A percentile compares a stretch with the other conserved stretches of the same genome.
Evolutionary conservation across 2,888 invertebrate species (phyloP).

Genomic region (Eupithecia subumbrata): DNA sequence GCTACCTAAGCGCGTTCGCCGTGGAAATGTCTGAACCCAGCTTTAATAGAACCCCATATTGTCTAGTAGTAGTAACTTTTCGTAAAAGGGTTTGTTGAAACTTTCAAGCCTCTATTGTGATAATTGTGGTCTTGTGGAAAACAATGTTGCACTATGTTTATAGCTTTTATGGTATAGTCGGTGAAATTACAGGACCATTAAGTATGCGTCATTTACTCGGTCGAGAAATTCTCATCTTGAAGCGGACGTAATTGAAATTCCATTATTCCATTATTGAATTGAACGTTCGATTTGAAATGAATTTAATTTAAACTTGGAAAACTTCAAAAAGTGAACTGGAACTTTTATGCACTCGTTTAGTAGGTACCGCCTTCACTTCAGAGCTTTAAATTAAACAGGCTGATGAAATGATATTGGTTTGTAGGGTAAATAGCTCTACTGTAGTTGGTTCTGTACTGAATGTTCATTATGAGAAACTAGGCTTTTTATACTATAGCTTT

Average conservation of each 20-base stretch:
- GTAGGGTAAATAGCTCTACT: no score
- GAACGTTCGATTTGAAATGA: neutral
- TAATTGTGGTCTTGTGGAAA: slow-evolving; percentile 3
- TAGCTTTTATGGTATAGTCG: slow-evolving; percentile 4
- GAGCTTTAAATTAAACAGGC: no score
- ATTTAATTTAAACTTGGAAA: neutral
- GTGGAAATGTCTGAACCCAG: no score
- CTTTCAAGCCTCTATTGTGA: neutral
- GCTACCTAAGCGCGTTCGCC: no score
- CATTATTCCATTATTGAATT: neutral
- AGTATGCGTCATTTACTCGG: neutral
- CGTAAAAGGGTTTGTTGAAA: neutral
- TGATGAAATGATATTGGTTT: no score
- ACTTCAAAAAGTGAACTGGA: neutral
- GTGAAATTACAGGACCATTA: neutral
- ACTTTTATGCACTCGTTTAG: no score
- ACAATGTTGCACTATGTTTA: neutral
- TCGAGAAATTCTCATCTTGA: neutral
- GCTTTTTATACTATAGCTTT: no score
- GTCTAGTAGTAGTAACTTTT: no score
- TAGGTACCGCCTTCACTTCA: no score
- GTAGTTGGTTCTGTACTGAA: no score
- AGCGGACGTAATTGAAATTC: neutral
- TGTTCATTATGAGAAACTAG: no score
- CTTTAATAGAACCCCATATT: no score